Base-by-base conservation (phyloP, 2,113 vertebrate species). In the Sphaerodactylus townsendi region DNA sequence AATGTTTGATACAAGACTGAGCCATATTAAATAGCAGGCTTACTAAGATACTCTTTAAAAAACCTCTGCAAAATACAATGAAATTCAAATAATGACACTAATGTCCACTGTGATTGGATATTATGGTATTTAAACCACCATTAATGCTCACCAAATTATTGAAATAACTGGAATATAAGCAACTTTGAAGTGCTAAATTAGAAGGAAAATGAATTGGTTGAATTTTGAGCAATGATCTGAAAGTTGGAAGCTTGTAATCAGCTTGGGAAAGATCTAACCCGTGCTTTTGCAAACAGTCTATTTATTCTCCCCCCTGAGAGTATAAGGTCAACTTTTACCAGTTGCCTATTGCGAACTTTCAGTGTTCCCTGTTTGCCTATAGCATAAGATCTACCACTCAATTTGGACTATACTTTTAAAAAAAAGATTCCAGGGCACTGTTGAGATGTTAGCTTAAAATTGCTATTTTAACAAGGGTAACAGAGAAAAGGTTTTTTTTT, bases 251-350 rank as follows among this genome's bases (percentile, higher is more conserved):
- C 88, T 92, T 78, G 56, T 91, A 93, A 91, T 85, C 92, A 85
- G 86, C 89, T 93, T 94, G 92, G 89, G 86, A 91, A 93, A 92
- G 41, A 91, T 82, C 92, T 92, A 92, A 86, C 86, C 78, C 86
- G 0, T 89, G 78, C 86, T 78, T 88, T 78, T 90, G 91, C 91
- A 89, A 92, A 91, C 90, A 88, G 79, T 46, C 86, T 13, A 64
- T 13, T 65, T 88, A 79, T 93, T 89, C 87, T 91, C 86, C 66
- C 70, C 17, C 73, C n/a, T n/a, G n/a, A 69, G 0, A 86, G 78
- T 81, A 81, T 76, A 79, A 88, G 77, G 86, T 87, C 89, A 92
- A 62, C 85, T 78, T 92, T 89, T 85, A 87, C 89, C 86, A 71
- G 39, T 64, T 37, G 41, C 0, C 79, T 48, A 84, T 77, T 69